Evolutionary conservation across 2,797 vertebrate species (phyloP).

Genomic region (Sebastes hubbsi): DNA sequence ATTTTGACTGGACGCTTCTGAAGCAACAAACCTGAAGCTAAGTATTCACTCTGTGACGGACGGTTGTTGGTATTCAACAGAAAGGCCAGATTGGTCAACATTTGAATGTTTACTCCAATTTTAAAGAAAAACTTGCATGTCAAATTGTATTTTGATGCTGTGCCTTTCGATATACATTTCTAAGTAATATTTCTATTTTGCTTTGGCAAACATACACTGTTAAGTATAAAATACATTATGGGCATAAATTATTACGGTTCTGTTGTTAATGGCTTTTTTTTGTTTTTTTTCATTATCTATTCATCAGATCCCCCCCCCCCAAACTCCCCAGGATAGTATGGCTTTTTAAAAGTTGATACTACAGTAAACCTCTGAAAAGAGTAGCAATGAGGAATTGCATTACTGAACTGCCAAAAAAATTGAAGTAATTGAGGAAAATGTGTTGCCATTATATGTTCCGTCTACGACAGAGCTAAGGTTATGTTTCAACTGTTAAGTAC

Average conservation of each 20-base stretch:
- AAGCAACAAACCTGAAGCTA: conserved; percentile 37
- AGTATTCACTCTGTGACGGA: conserved; percentile 70
- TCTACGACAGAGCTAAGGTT: no score
- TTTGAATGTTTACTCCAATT: conserved; percentile 78
- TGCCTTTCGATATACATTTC: conserved; percentile 83
- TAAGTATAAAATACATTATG: conserved; percentile 70
- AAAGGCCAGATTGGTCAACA: conserved; percentile 69
- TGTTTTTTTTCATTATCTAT: background rate
- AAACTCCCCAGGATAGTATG: no score
- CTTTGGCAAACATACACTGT: conserved; percentile 68
- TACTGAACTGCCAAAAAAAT: no score
- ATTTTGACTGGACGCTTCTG: conserved; percentile 49
- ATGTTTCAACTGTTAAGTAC: no score
- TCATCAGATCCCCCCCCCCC: no score
- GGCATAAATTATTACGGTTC: conserved; percentile 42
- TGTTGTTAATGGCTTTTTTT: background rate
- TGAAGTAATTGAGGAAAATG: no score
- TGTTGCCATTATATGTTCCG: no score
- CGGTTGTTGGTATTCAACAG: conserved; percentile 41
- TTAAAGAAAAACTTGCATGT: conserved; percentile 69
- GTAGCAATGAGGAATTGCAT: no score
- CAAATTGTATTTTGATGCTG: conserved; percentile 79
- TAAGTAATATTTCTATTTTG: conserved; percentile 82
- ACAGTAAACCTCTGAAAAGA: no score
- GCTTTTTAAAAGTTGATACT: no score